Conservation (phyloP, 2,888 invertebrate genomes). For the Punctoribates punctum region DNA sequence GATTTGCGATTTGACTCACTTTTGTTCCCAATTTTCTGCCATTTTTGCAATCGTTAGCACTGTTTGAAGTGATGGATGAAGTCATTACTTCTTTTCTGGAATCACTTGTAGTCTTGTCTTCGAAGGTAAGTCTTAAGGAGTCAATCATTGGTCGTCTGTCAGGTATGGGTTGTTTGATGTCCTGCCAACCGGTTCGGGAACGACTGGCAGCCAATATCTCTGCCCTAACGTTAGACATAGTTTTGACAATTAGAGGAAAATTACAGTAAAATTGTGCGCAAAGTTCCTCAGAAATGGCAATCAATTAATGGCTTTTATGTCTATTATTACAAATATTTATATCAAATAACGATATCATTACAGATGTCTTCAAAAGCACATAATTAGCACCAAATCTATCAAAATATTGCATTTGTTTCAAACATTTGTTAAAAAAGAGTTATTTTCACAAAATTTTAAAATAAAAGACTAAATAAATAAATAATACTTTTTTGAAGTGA, state of each 20-base stretch:
- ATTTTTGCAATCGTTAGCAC: constrained; percentile 23
- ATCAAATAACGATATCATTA: neutral
- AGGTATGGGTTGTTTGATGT: constrained; percentile 32
- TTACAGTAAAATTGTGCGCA: neutral
- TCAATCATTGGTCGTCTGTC: constrained; percentile 39
- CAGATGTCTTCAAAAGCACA: neutral
- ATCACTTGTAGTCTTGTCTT: constrained; percentile 32
- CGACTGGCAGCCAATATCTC: constrained; percentile 51
- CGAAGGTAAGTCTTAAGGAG: constrained; percentile 34
- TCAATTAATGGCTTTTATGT: too few relatives aligned
- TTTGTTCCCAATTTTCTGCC: constrained; percentile 48
- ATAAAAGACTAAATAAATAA: neutral
- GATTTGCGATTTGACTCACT: constrained; percentile 49
- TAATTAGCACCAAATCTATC: constrained; percentile 7
- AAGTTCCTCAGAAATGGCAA: neutral
- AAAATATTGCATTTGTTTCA: neutral
- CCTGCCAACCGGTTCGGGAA: constrained; percentile 50
- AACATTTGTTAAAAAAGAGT: neutral
- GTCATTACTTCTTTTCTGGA: neutral
- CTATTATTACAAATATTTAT: neutral
- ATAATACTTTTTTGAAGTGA: neutral
- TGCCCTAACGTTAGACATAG: constrained; percentile 50
- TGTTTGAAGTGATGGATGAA: neutral
- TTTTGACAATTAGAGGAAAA: neutral
- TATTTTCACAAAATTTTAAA: neutral